Conservation (phyloP, 2,888 invertebrate genomes). For the Caenorhabditis panamensis region DNA sequence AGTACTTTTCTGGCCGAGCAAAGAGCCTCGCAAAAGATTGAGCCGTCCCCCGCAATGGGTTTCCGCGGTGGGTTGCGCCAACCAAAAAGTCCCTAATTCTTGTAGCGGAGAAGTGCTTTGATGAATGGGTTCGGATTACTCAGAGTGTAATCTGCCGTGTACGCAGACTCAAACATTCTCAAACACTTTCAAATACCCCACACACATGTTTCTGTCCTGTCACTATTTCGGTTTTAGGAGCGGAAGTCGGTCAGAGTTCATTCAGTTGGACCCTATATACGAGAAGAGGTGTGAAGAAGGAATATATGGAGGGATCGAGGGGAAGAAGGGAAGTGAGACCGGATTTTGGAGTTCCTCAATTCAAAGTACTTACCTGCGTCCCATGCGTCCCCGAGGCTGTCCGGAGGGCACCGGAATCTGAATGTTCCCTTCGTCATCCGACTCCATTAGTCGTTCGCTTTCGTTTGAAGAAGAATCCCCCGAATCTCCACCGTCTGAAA, state of each 20-base stretch:
- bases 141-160: constrained; percentile 54
- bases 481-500: constrained; percentile 68
- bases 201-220: constrained; percentile 48
- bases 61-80: not conserved
- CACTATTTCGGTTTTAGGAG: constrained; percentile 40
- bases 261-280: not conserved
- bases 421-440: constrained; percentile 74
- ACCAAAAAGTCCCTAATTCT: constrained; percentile 41
- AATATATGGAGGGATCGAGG: not conserved
- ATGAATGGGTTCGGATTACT: constrained; percentile 59
- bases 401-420: constrained; percentile 71
- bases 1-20: constrained; percentile 14
- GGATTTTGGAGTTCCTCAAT: constrained; percentile 35
- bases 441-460: constrained; percentile 76
- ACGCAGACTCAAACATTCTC: constrained; percentile 16
- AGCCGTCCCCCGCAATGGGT: not conserved
- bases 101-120: constrained; percentile 54
- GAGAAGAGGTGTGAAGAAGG: constrained; percentile 34
- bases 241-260: constrained; percentile 53
- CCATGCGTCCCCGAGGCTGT: constrained; percentile 72
- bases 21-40: constrained; percentile 11
- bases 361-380: constrained; percentile 68
- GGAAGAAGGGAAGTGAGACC: constrained; percentile 34
- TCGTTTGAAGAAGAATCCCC: constrained; percentile 72
- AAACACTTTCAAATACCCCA: not conserved